These are phyloP conservation scores for Neolamprologus tretocephalus DNA, from an alignment of 2,113 vertebrate genomes.

Conservation along the genomic window DNA sequence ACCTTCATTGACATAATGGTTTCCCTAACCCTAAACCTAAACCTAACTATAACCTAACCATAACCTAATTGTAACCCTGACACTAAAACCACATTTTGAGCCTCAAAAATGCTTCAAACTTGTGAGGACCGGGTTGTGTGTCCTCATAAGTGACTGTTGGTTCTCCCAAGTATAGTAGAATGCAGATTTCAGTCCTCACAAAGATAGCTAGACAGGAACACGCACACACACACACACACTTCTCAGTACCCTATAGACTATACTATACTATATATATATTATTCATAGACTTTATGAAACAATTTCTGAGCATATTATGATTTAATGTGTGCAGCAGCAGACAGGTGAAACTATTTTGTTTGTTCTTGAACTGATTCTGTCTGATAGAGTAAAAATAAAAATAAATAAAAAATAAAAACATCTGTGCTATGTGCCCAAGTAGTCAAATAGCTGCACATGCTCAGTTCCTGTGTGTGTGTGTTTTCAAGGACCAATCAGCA, in stretches of 20 bases:
- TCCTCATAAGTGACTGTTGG: background rate
- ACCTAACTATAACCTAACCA: accelerated
- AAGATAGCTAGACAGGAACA: background rate
- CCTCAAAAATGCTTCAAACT: background rate
- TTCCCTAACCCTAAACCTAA: background rate
- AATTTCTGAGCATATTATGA: background rate
- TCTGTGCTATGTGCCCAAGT: background rate
- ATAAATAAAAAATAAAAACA: background rate
- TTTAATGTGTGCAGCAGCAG: background rate
- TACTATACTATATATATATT: too few relatives aligned
- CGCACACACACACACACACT: background rate
- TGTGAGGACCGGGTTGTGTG: accelerated
- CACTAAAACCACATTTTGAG: background rate
- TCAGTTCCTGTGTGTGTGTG: background rate
- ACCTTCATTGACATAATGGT: background rate
- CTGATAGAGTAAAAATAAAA: background rate
- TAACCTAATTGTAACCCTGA: background rate
- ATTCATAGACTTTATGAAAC: background rate
- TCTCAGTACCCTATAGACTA: background rate
- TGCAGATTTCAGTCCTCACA: accelerated
- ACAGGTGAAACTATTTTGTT: background rate
- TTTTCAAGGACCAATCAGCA: background rate
- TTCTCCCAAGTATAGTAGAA: background rate
- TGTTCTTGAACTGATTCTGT: background rate
- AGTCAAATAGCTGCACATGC: background rate